A percentile compares a stretch with the other conserved stretches of the same genome.
Evolutionary conservation across 2,797 vertebrate genomes (phyloP).

Genomic region (Sebastes iracundus): DNA sequence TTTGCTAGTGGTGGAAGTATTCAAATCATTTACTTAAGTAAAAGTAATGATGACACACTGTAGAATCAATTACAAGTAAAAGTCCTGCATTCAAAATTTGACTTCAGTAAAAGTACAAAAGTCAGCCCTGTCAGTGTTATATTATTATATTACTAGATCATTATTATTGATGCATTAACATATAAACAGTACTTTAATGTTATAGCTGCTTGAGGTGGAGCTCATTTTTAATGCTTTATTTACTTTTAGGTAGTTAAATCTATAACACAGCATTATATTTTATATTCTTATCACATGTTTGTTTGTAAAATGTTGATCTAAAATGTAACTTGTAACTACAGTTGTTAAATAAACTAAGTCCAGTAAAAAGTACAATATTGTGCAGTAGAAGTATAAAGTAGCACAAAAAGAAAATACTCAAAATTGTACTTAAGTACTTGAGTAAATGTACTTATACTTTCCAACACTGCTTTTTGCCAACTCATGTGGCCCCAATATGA

Average conservation of each 20-base stretch:
- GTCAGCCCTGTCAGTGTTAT: neutral
- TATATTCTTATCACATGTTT: neutral
- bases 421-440: neutral
- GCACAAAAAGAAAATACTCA: neutral
- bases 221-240: neutral
- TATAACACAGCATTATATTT: neutral
- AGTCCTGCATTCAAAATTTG: neutral
- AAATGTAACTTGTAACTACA: neutral
- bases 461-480: neutral
- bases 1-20: neutral
- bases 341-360: neutral
- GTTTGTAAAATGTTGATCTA: neutral
- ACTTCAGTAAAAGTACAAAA: neutral
- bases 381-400: neutral
- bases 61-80: neutral
- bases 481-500: neutral
- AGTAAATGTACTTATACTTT: neutral
- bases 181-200: neutral
- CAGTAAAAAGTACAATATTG: neutral
- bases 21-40: neutral
- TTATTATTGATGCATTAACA: neutral
- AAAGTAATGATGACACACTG: neutral
- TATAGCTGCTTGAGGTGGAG: neutral
- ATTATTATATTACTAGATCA: neutral
- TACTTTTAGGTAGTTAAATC: rapidly evolving